These are phyloP conservation scores for Sesamia nonagrioides DNA, from an alignment of 1,140 invertebrate genomes.

Conservation along the genomic window DNA sequence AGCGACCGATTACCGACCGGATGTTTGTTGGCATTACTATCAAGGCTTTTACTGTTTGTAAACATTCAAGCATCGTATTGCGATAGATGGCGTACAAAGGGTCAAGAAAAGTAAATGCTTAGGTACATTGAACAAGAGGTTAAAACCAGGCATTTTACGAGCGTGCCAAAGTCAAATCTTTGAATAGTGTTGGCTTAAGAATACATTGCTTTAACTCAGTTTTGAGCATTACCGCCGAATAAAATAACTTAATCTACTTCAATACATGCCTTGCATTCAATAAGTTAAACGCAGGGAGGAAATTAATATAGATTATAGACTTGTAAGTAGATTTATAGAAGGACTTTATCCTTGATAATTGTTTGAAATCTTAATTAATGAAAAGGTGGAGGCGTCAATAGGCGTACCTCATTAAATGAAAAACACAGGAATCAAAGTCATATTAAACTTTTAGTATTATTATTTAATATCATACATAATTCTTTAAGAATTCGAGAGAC, in stretches of 20 bases:
- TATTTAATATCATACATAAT: not conserved
- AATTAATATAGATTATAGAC: no score
- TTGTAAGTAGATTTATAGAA: no score
- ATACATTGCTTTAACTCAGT: no score
- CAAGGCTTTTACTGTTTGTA: conserved; percentile 48
- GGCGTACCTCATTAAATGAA: not conserved
- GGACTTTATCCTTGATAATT: no score
- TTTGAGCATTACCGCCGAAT: no score
- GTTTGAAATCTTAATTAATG: no score
- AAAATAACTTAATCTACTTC: no score
- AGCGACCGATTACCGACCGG: conserved; percentile 29
- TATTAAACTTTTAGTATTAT: not conserved
- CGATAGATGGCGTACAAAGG: not conserved
- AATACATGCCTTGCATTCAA: no score
- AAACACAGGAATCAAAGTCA: not conserved
- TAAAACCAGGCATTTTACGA: no score
- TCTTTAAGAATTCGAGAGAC: not conserved
- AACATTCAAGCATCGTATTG: conserved; percentile 3
- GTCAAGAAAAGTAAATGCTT: conserved; percentile 5
- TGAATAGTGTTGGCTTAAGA: no score
- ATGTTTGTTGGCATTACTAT: conserved; percentile 37
- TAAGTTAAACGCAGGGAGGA: no score
- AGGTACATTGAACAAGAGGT: not conserved
- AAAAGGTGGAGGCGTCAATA: not conserved
- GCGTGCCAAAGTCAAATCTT: no score